These are phyloP conservation scores for Coecobrya sp. DNA, from an alignment of 2,888 invertebrate genomes.

Conservation along the genomic window DNA sequence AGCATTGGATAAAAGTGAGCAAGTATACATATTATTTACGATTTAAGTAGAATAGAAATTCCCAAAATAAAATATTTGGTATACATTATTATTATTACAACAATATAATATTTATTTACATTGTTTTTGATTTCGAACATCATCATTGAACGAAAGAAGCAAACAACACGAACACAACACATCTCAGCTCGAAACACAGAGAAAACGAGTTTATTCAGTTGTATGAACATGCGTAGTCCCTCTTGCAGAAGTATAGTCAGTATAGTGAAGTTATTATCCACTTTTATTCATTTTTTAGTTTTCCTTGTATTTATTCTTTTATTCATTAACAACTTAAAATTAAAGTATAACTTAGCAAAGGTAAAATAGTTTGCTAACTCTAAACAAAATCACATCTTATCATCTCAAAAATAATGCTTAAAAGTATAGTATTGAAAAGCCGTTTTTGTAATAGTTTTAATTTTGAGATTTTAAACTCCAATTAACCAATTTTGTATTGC, in stretches of 20 bases:
- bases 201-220: constrained; percentile 31
- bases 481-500: background rate
- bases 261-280: background rate
- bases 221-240: constrained; percentile 38
- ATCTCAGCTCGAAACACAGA: background rate
- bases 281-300: background rate
- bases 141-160: background rate
- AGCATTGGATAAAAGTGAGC: constrained; percentile 18
- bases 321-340: constrained; percentile 21
- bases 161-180: constrained; percentile 44
- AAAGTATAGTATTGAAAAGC: constrained; percentile 1
- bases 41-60: constrained; percentile 19
- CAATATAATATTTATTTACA: constrained; percentile 5
- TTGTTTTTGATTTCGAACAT: background rate
- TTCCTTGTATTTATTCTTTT: background rate
- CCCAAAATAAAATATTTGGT: constrained; percentile 15
- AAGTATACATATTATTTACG: background rate
- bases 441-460: background rate
- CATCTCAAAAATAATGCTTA: constrained; percentile 46
- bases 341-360: background rate
- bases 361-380: constrained; percentile 16
- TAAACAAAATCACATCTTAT: constrained; percentile 65
- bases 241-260: background rate
- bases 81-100: background rate
- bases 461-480: constrained; percentile 5